phyloP scores from a whole-genome alignment of 2,888 invertebrate genomes.

The Cynaeus angustus region DNA sequence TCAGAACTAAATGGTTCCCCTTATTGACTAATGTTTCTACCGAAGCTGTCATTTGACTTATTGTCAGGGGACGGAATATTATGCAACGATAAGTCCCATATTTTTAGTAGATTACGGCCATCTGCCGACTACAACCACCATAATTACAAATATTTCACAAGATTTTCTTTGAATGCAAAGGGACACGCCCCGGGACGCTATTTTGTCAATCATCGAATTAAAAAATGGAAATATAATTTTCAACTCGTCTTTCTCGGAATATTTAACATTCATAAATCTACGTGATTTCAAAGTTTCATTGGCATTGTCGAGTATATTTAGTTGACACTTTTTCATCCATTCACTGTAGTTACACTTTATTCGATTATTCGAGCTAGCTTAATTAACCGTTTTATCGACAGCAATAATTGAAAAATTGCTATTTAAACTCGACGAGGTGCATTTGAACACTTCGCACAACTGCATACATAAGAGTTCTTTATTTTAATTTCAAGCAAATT shows the following conservation, averaged over 20 bases:
- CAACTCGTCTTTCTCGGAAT: constrained; percentile 10
- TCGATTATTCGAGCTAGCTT: background rate
- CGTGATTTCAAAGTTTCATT: constrained; percentile 19
- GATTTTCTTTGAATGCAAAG: constrained; percentile 14
- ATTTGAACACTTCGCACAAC: too few relatives aligned
- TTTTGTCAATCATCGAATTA: constrained; percentile 26
- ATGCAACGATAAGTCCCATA: constrained; percentile 49
- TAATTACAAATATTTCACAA: constrained; percentile 42
- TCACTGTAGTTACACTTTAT: constrained; percentile 3
- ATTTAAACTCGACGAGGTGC: background rate
- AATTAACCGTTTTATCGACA: constrained; percentile 6
- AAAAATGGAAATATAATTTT: constrained; percentile 16
- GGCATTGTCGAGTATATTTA: background rate
- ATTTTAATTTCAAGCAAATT: background rate
- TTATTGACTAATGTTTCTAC: constrained; percentile 54
- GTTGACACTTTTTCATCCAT: constrained; percentile 4
- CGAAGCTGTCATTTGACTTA: constrained; percentile 52
- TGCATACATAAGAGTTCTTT: background rate
- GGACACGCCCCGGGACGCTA: constrained; percentile 11
- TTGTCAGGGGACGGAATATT: constrained; percentile 50
- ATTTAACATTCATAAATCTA: constrained; percentile 18
- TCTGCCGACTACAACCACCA: constrained; percentile 41
- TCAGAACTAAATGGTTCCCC: constrained; percentile 66
- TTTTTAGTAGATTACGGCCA: constrained; percentile 50
- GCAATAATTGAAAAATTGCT: background rate